phyloP scores from a whole-genome alignment of 2,888 invertebrate species.

The Nomada ruficornis region DNA sequence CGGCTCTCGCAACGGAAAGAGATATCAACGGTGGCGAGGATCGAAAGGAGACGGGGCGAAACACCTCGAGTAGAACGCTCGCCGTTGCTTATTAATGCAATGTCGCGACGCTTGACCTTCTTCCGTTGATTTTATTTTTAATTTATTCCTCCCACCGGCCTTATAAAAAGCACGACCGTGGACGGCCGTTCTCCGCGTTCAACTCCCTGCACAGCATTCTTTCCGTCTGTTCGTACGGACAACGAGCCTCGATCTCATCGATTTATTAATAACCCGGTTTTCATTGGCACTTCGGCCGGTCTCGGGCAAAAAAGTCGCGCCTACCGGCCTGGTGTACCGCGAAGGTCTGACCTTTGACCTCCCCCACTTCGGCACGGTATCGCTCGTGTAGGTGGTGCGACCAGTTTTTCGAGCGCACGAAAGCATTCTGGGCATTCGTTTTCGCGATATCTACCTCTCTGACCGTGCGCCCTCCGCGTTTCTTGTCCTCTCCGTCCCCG shows the following conservation, averaged over 20 bases:
- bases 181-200: constrained; percentile 28
- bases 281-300: constrained; percentile 72
- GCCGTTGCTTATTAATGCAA: constrained; percentile 70
- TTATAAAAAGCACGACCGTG: constrained; percentile 47
- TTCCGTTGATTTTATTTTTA: constrained; percentile 72
- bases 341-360: constrained; percentile 72
- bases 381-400: constrained; percentile 74
- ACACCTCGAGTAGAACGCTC: constrained; percentile 31
- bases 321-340: constrained; percentile 58
- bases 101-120: constrained; percentile 71
- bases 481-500: constrained; percentile 12
- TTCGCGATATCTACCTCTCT: constrained; percentile 64
- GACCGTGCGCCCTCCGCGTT: constrained; percentile 18
- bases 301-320: constrained; percentile 72
- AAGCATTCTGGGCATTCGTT: constrained; percentile 68
- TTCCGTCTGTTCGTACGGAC: background rate
- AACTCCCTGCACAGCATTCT: background rate
- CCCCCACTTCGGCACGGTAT: constrained; percentile 68
- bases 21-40: constrained; percentile 25
- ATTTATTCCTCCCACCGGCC: constrained; percentile 71
- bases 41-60: constrained; percentile 26
- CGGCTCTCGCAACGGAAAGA: constrained; percentile 19
- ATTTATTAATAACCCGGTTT: constrained; percentile 80
- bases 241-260: constrained; percentile 66
- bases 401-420: constrained; percentile 72